Base-by-base conservation (phyloP, 2,113 vertebrate genomes). In the Antechinus flavipes region DNA sequence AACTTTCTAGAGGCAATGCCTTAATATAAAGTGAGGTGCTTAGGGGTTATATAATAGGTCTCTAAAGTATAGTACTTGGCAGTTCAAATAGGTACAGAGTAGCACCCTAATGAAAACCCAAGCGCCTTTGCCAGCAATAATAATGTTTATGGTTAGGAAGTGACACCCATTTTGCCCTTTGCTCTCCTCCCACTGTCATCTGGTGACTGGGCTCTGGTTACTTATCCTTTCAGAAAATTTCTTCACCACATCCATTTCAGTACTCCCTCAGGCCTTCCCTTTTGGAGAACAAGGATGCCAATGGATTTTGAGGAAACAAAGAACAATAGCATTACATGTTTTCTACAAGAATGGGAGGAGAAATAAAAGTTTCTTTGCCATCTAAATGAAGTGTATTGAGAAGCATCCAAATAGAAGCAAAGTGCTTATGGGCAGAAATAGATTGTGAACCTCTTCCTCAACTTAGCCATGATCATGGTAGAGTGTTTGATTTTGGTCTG, bases 221-320 rank as follows among this genome's bases (percentile, higher is more conserved):
- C 91, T 92, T 50, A 93, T 91, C 89, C 47, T 16, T 9, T 94
- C 19, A 35, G n/a, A 26, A 91, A 92, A 90, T 61, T 91, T 90
- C 89, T 95, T 96, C 89, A 55, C 42, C n/a, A 61, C 25, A 76
- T 89, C 92, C 93, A 76, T 58, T 26, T 54, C 26, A 0, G 56
- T 52, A 23, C 95, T 90, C 89, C 49, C 91, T 26, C 19, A 19
- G 93, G 94, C 56, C 49, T 42, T 76, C 92, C 56, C 76, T 46
- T 90, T 95, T 54, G 54, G 89, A 93, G 76, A 92, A 90, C 93
- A 96, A 93, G 96, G 53, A 93, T 90, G 93, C 95, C 95, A 52
- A 46, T 50, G 42, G 89, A 76, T 68, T 96, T 93, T 84, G 94
- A 93, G 54, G 95, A 95, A 96, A 93, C 93, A 97, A 97, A 97